These are phyloP conservation scores for Mionectes olivaceus DNA, from an alignment of 2,797 vertebrate genomes.

Conservation along the genomic window DNA sequence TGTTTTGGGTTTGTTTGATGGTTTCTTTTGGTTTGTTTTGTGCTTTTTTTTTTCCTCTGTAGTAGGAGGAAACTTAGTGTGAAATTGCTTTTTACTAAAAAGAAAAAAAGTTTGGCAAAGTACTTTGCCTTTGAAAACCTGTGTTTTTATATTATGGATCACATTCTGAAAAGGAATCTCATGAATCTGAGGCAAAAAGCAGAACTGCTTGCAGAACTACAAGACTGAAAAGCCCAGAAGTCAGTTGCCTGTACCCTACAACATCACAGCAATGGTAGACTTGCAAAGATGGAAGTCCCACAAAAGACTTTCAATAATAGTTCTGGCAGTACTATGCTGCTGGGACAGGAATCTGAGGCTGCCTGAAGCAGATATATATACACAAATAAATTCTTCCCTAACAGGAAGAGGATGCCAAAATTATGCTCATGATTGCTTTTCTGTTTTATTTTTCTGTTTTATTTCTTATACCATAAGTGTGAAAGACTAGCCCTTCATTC, in stretches of 20 bases:
- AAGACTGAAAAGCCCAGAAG: background rate
- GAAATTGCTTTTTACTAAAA: background rate
- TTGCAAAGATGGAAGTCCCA: background rate
- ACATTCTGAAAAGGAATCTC: background rate
- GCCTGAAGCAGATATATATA: background rate
- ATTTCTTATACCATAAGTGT: background rate
- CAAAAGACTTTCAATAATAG: background rate
- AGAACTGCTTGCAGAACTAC: background rate
- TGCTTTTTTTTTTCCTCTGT: background rate
- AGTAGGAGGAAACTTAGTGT: background rate
- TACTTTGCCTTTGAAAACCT: background rate
- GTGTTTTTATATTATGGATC: background rate
- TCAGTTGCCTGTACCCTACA: background rate
- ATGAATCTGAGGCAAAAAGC: background rate
- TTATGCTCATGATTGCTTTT: background rate
- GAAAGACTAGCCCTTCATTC: background rate
- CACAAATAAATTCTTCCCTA: background rate
- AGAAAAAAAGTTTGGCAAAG: background rate
- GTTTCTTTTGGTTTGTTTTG: too few species aligned
- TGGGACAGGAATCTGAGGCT: background rate
- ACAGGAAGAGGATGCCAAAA: background rate
- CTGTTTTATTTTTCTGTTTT: background rate
- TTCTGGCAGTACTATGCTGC: background rate
- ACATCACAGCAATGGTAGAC: background rate
- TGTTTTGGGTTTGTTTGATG: too few species aligned